Base-by-base conservation (phyloP, 2,888 invertebrate genomes). In the Fragum fragum region DNA sequence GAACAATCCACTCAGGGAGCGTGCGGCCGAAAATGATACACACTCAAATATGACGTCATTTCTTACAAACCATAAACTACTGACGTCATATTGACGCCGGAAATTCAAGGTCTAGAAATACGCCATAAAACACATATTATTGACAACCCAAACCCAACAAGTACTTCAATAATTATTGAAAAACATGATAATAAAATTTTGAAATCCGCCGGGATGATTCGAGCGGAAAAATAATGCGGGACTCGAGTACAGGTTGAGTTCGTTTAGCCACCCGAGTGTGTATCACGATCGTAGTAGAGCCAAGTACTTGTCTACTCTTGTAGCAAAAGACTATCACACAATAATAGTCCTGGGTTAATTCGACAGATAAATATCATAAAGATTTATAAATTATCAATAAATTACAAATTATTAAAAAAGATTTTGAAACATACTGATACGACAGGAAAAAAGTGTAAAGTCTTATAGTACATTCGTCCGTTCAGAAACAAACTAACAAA, bases 281-380 rank as follows among this genome's bases (percentile, higher is more conserved):
- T 87, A 88, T 88, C 87, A 59, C 26, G 70, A 75, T 83, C 87
- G 87, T 87, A 73, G 89, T 89, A 89, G 87, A 86, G 61, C 59
- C 89, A 89, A 89, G 89, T 89, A 89, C 89, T 89, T 89, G 88
- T 86, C 89, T 89, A 89, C 89, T 81, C 55, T 53, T 69, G 66
- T 72, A 77, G 76, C 76, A 75, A 79, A 18, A 77, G 81, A 81
- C 86, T 79, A 76, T 76, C 76, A 79, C 81, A 72, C 63, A 74
- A 71, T 9, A 72, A 76, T 74, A 74, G 81, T 79, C 79, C 47
- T 66, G 39, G 82, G 85, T 79, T 74, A 80, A 80, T 3, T 77
- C 76, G 73, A 85, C 59, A 83, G 76, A 83, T 79, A 85, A 81
- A 81, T 79, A 83, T 83, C 83, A 83, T 78, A 83, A 79, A 79